Evolutionary conservation across 2,113 vertebrate genomes (phyloP).

Genomic region (Daphoenositta chrysoptera): DNA sequence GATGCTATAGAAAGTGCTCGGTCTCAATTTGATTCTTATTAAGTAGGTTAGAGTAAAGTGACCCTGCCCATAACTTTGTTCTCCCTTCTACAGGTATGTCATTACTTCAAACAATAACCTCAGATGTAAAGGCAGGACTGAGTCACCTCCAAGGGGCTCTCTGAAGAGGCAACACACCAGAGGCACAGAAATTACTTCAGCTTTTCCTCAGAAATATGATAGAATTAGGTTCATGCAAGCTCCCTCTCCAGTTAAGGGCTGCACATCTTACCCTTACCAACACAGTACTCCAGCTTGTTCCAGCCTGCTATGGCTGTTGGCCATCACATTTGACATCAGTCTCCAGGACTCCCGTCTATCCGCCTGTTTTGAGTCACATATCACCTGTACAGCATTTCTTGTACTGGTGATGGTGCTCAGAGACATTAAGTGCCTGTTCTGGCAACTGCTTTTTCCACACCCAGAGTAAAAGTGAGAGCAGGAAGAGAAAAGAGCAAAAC

Average conservation of each 20-base stretch:
- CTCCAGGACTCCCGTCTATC: background rate
- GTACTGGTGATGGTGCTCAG: background rate
- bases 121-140: background rate
- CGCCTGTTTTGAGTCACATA: background rate
- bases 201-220: background rate
- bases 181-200: background rate
- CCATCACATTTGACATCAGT: background rate
- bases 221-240: background rate
- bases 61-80: background rate
- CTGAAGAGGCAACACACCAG: background rate
- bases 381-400: background rate
- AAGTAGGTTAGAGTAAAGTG: background rate
- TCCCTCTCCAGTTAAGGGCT: background rate
- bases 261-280: background rate
- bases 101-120: background rate
- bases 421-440: background rate
- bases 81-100: background rate
- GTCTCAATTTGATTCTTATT: background rate
- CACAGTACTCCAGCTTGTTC: background rate
- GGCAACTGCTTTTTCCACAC: background rate
- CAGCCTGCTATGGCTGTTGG: background rate
- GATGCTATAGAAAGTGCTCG: background rate
- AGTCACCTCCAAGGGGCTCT: background rate
- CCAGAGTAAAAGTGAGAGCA: background rate
- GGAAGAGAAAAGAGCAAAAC: background rate